phyloP scores from a whole-genome alignment of 2,113 vertebrate species.

The Agelaius tricolor region DNA sequence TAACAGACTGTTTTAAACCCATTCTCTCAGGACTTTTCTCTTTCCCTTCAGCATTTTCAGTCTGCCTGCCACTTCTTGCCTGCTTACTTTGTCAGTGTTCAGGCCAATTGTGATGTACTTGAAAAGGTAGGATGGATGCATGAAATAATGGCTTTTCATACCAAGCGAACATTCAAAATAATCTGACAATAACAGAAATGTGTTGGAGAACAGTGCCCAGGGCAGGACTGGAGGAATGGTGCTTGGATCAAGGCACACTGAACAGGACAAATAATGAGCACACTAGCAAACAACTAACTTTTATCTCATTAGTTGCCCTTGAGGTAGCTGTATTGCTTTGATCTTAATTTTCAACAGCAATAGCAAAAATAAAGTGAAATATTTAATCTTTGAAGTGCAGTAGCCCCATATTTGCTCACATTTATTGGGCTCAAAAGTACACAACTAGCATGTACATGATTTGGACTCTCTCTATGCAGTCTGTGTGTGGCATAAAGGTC shows the following conservation, averaged over 20 bases:
- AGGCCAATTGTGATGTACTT: neutral
- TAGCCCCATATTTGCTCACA: neutral
- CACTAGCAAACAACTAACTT: neutral
- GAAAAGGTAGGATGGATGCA: neutral
- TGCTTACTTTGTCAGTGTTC: neutral
- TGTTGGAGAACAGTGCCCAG: neutral
- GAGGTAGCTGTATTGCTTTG: neutral
- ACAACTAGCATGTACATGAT: accelerated
- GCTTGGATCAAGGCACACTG: neutral
- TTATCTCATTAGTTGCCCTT: neutral
- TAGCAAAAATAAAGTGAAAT: neutral
- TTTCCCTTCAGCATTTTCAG: neutral
- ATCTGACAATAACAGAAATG: neutral
- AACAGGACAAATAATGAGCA: neutral
- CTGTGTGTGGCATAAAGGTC: neutral
- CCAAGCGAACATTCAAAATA: neutral
- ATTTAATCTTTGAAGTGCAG: neutral
- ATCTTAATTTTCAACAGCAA: neutral
- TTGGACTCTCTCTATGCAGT: neutral
- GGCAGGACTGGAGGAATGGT: neutral
- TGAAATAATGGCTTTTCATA: slow-evolving; percentile 8
- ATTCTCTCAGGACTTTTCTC: neutral
- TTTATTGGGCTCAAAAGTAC: neutral
- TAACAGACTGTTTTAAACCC: slow-evolving; percentile 22
- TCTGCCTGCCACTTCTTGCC: neutral